phyloP scores from a whole-genome alignment of 2,113 vertebrate species.

The Oncorhynchus keta region DNA sequence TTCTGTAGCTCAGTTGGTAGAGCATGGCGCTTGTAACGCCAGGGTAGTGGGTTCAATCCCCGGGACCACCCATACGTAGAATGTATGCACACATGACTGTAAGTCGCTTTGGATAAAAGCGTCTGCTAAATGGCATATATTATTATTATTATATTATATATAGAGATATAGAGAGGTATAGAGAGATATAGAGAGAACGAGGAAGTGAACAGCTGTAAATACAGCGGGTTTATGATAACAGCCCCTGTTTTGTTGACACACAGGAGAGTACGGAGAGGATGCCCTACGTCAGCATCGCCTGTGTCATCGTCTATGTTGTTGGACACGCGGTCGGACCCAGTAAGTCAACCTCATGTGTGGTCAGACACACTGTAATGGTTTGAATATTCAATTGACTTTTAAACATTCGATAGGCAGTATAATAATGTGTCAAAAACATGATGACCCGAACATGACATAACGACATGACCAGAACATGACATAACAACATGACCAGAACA shows the following conservation, averaged over 20 bases:
- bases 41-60: too few relatives aligned
- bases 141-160: too few relatives aligned
- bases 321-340: constrained; percentile 91
- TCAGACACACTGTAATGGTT: constrained; percentile 24
- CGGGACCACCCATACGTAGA: too few relatives aligned
- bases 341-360: constrained; percentile 64
- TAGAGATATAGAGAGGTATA: too few relatives aligned
- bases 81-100: too few relatives aligned
- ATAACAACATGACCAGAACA: background rate
- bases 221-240: constrained; percentile 6
- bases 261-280: constrained; percentile 79
- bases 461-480: too few relatives aligned
- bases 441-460: too few relatives aligned
- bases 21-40: too few relatives aligned
- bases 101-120: too few relatives aligned
- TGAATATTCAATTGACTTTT: constrained; percentile 5
- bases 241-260: constrained; percentile 29
- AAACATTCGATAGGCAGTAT: background rate
- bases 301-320: constrained; percentile 82
- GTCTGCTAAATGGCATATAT: too few relatives aligned
- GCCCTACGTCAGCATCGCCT: constrained; percentile 86
- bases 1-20: too few relatives aligned
- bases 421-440: background rate
- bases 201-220: constrained; percentile 10
- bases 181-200: too few relatives aligned